Evolutionary conservation across 2,888 invertebrate species (phyloP), one percentile per base, ranked within the genome.

Genomic region (Ornithoptera alexandrae): DNA sequence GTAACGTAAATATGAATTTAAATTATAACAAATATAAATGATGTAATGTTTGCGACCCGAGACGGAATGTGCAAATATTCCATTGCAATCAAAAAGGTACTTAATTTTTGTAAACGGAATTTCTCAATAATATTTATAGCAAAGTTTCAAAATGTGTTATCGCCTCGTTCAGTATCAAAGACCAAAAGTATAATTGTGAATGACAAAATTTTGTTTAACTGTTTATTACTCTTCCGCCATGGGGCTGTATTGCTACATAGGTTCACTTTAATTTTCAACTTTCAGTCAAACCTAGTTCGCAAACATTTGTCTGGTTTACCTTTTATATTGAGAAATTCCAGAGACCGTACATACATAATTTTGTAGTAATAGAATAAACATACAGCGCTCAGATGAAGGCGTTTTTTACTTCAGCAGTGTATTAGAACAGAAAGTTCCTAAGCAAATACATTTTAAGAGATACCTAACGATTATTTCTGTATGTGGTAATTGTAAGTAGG

Each of bases 401-500:
- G 59, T 2, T 24, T 12, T 24, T 24, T 71, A 73, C 73, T 69
- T 72, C 75, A 73, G 71, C 84, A 84, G 83, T 88, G 87, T 84
- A 75, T 81, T 84, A 85, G 88, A 89, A 86, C 87, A 85, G 77
- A 88, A 85, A 91, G 92, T 92, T 92, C 92, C 92, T 92, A 90
- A 84, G 82, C 79, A 80, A 82, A 83, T 85, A 89, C 79, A 82
- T 82, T 84, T 78, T 87, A 87, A 85, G 84, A 84, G 72, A 82
- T 82, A 83, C 78, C 79, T 78, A 78, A 81, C 76, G 76, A 82
- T 87, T 83, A 85, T 87, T 88, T 86, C 80, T 83, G 84, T 86
- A 84, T 82, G 83, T 86, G 84, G 76, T 83, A 84, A 83, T 80
- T 80, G 76, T 90, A 89, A 87, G 84, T 91, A 88, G 84, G 78